Base-by-base conservation (phyloP, 2,888 invertebrate species). In the Merodon equestris region DNA sequence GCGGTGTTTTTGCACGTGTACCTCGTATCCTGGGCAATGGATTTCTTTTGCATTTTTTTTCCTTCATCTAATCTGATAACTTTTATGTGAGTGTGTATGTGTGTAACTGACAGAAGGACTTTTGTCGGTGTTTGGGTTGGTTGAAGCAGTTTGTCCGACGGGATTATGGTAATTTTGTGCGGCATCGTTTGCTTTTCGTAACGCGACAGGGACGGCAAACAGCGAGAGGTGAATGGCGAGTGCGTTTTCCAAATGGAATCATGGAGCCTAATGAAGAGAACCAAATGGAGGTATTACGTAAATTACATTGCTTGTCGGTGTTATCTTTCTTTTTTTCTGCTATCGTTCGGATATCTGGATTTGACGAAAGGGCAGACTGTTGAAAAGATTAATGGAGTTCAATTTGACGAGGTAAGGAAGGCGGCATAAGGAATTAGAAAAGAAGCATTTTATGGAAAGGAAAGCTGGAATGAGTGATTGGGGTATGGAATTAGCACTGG, bases 241-340 rank as follows among this genome's bases (percentile, higher is more conserved):
- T 63, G 79, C 74, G 74, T 74, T 79, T 79, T 45, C 0, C 38
- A 40, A 67, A 73, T 68, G 63, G 63, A 79, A 79, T 73, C 79
- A 63, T 68, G 68, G 60, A 68, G 74, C 79, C 79, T 79, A 79
- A 79, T 79, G 74, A 79, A 79, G 74, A 70, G 60, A 44, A 68
- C 68, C 68, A 66, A 79, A 74, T 70, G 74, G 68, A 74, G 79
- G 68, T 70, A 79, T 73, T 74, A 79, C 74, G 70, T 79, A 79
- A 79, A 79, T 79, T 79, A 79, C 60, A 47, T 50, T 60, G 54
- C 68, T 74, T 79, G 54, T 79, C 54, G 58, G 68, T 64, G 56
- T 74, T 74, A 64, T 34, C 53, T 36, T 67, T 13, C 19, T 27
- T 38, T 18, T 34, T 50, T 9, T 9, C 42, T 18, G 0, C 19